Conservation (phyloP, 2,888 invertebrate species). For the Sepioteuthis lessoniana region DNA sequence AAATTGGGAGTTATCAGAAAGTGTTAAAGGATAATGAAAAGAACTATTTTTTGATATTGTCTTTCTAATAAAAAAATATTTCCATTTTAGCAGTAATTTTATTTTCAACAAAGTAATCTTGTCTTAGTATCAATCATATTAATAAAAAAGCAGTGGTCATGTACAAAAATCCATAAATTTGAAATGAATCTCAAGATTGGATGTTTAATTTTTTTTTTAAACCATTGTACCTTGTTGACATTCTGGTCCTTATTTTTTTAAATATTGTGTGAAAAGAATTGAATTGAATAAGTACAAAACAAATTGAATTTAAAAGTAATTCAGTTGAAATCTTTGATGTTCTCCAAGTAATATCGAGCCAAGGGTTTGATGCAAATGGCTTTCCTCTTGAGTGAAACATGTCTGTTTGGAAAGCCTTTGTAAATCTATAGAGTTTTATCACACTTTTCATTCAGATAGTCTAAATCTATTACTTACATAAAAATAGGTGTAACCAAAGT, state of each 20-base stretch:
- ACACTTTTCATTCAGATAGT: not conserved
- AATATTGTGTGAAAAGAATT: not conserved
- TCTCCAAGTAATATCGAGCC: not conserved
- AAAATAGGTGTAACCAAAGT: not conserved
- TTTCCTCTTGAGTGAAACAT: not conserved
- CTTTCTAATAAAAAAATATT: not conserved
- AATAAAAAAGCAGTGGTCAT: not conserved
- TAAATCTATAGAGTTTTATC: not conserved
- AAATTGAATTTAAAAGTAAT: slow-evolving; percentile 33
- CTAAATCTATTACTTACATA: not conserved
- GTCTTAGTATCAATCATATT: no score
- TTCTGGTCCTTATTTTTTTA: not conserved
- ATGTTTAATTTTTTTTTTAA: not conserved
- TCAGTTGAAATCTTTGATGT: slow-evolving; percentile 33
- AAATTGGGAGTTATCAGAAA: not conserved
- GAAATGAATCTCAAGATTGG: not conserved
- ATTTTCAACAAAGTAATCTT: not conserved
- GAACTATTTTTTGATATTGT: not conserved
- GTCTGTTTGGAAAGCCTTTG: not conserved
- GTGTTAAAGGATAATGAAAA: not conserved
- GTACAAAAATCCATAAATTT: not conserved
- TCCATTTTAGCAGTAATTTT: not conserved
- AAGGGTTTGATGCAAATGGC: slow-evolving; percentile 4
- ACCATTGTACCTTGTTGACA: not conserved
- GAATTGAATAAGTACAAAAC: not conserved